These are phyloP conservation scores for Ataeniobius toweri DNA, from an alignment of 2,797 vertebrate species.

Conservation along the genomic window DNA sequence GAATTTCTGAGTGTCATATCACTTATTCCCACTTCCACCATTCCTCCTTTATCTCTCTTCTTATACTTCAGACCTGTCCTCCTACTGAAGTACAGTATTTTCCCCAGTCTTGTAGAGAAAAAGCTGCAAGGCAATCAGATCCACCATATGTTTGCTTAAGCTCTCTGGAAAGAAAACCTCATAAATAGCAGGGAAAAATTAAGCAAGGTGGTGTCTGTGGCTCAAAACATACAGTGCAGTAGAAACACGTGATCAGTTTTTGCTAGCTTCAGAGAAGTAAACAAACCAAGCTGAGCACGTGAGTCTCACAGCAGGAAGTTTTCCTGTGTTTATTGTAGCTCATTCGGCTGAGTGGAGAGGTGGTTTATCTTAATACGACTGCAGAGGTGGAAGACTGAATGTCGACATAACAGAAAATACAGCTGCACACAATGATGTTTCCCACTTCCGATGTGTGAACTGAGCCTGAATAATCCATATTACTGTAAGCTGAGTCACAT, in stretches of 20 bases:
- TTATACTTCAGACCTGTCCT: not conserved
- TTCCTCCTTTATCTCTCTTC: not conserved
- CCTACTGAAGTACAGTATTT: not conserved
- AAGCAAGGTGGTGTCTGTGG: slow-evolving; percentile 1
- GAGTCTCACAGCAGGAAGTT: slow-evolving; percentile 23
- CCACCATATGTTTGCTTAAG: not conserved
- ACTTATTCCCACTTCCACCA: not conserved
- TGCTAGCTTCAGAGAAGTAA: slow-evolving; percentile 30
- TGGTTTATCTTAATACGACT: slow-evolving; percentile 63
- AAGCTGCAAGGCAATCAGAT: too few relatives aligned
- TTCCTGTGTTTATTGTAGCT: slow-evolving; percentile 53
- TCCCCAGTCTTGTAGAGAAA: too few relatives aligned
- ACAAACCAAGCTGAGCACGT: slow-evolving; percentile 17
- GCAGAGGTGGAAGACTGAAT: slow-evolving; percentile 30
- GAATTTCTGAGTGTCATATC: too few relatives aligned
- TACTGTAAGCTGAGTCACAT: slow-evolving; percentile 3
- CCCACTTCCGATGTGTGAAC: not conserved
- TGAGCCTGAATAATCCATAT: slow-evolving; percentile 6
- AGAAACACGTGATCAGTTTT: slow-evolving; percentile 15
- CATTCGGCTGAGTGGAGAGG: slow-evolving; percentile 29
- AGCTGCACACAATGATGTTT: not conserved
- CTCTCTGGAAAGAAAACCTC: not conserved
- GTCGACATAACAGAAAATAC: slow-evolving; percentile 31
- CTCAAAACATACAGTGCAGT: slow-evolving; percentile 33
- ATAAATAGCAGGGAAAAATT: slow-evolving; percentile 27